phyloP scores from a whole-genome alignment of 2,113 vertebrate species.

The Abramis brama region DNA sequence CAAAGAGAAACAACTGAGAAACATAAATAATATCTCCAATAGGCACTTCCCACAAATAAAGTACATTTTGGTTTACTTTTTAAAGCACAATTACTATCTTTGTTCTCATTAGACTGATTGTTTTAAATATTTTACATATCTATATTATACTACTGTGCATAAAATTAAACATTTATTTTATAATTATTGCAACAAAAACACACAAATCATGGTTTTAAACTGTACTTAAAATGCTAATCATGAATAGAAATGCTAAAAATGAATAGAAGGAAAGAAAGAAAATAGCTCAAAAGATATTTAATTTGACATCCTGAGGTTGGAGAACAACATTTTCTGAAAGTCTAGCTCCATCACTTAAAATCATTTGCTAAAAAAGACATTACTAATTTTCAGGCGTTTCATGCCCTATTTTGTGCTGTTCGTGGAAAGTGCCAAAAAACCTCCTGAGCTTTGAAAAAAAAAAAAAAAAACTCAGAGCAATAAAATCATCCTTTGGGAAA shows the following conservation, averaged over 20 bases:
- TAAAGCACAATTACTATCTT: no score
- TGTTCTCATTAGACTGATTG: neutral
- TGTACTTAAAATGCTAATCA: no score
- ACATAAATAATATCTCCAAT: neutral
- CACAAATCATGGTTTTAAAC: neutral
- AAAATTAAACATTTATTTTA: neutral
- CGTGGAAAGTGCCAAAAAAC: neutral
- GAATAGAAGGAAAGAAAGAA: neutral
- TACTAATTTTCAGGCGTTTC: neutral
- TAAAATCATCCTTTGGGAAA: slow-evolving; percentile 1
- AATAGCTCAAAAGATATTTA: neutral
- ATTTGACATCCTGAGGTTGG: neutral
- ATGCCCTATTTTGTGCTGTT: neutral
- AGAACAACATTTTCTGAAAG: neutral
- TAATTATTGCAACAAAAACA: neutral
- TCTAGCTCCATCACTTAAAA: neutral
- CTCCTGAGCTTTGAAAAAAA: neutral
- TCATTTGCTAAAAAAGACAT: neutral
- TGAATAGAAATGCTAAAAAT: neutral
- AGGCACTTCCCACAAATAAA: neutral
- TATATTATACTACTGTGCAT: neutral
- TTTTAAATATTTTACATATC: neutral
- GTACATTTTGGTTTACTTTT: no score
- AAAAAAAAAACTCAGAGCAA: slow-evolving; percentile 10
- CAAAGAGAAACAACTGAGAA: neutral